phyloP scores from a whole-genome alignment of 2,113 vertebrate genomes.

The Dipodomys stephensi region DNA sequence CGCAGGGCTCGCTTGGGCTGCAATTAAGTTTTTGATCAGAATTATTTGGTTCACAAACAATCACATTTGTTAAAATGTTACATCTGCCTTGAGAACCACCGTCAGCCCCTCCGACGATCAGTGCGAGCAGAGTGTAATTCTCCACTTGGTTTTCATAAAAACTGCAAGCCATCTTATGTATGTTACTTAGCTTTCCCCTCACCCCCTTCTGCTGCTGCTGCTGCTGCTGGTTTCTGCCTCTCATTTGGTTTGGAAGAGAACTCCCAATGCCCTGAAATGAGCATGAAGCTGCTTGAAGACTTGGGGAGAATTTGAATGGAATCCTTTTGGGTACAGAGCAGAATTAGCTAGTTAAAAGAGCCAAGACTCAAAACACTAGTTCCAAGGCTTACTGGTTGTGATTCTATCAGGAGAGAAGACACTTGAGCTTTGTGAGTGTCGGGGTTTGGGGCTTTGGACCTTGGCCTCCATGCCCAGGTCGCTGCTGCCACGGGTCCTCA shows the following conservation, averaged over 20 bases:
- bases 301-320: constrained; percentile 60
- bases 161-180: constrained; percentile 81
- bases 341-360: constrained; percentile 55
- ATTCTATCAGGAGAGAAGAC: constrained; percentile 66
- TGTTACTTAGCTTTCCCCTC: constrained; percentile 15
- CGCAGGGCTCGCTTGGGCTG: constrained; percentile 93
- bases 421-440: constrained; percentile 42
- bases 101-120: constrained; percentile 88
- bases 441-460: constrained; percentile 23
- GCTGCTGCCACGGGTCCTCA: no score
- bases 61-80: constrained; percentile 97
- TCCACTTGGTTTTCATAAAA: constrained; percentile 86
- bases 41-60: constrained; percentile 99
- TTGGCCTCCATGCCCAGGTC: not conserved
- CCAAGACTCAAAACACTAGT: constrained; percentile 62
- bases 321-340: constrained; percentile 61
- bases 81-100: constrained; percentile 95
- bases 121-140: constrained; percentile 82
- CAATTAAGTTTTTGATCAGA: constrained; percentile 96
- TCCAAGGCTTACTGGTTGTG: constrained; percentile 49
- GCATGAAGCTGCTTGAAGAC: constrained; percentile 51
- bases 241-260: constrained; percentile 75
- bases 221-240: constrained; percentile 71
- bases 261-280: constrained; percentile 57
- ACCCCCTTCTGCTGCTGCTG: not conserved